A percentile compares a stretch with the other conserved stretches of the same genome.
Evolutionary conservation across 1,140 invertebrate species (phyloP).

Genomic region (Orchestia grillus): DNA sequence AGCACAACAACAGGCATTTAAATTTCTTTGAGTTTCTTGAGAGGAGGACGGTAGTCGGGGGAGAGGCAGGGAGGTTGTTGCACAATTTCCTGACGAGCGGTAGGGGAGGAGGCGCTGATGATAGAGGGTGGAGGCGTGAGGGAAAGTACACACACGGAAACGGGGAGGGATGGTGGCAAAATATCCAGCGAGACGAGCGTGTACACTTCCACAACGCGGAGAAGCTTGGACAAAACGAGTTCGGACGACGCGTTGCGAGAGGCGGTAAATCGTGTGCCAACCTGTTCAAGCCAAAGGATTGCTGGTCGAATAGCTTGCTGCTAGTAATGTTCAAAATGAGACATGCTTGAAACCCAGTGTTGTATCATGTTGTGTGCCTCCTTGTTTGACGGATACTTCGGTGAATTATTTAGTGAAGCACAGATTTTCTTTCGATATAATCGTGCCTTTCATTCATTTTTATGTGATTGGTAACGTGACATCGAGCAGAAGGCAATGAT

Average conservation of each 20-base stretch:
- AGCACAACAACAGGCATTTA: background rate
- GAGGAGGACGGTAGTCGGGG: background rate
- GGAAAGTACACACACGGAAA: background rate
- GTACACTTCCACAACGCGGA: background rate
- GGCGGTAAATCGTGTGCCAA: background rate
- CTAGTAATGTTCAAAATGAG: too few relatives aligned
- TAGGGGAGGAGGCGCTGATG: background rate
- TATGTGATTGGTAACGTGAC: too few relatives aligned
- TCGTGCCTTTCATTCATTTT: too few relatives aligned
- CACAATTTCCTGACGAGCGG: background rate
- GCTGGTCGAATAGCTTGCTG: background rate
- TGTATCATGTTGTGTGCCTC: too few relatives aligned
- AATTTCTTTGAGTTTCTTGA: background rate
- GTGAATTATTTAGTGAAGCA: too few relatives aligned
- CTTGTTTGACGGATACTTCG: too few relatives aligned
- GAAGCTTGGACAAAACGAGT: background rate
- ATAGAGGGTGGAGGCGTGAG: background rate
- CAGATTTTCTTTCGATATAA: too few relatives aligned
- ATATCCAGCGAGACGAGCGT: background rate
- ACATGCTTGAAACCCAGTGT: too few relatives aligned
- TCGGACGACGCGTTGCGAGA: background rate
- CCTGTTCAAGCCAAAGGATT: background rate
- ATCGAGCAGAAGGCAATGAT: too few relatives aligned
- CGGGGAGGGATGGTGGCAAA: background rate
- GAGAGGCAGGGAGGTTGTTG: background rate